A percentile compares a stretch with the other conserved stretches of the same genome.
These are phyloP conservation scores for Neelides folsomi DNA, from an alignment of 2,888 invertebrate species.

Conservation along the genomic window DNA sequence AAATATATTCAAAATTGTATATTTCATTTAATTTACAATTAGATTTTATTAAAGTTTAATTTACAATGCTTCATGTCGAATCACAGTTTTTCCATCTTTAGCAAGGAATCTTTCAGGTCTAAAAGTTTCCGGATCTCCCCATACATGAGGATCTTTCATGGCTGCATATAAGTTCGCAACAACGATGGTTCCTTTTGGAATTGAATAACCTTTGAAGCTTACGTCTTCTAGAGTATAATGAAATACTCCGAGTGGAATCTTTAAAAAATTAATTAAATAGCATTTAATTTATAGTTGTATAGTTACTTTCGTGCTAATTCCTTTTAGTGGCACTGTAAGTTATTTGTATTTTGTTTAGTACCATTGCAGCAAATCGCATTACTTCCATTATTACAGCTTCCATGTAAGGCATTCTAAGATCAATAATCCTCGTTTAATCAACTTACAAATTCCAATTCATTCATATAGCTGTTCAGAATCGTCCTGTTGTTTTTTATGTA, in stretches of 20 bases:
- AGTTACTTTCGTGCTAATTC: no score
- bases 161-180: constrained; percentile 14
- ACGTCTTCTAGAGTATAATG: not conserved
- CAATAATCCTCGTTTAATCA: no score
- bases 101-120: constrained; percentile 16
- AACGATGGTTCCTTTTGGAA: constrained; percentile 19
- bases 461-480: no score
- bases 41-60: no score
- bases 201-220: constrained; percentile 1
- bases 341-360: no score
- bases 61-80: constrained; percentile 20
- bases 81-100: constrained; percentile 6
- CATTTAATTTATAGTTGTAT: no score
- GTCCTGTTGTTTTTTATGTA: no score
- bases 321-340: no score
- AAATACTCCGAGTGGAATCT: not conserved
- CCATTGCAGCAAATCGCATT: no score
- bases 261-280: not conserved
- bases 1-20: not conserved
- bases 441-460: no score
- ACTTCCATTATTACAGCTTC: no score
- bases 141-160: constrained; percentile 14
- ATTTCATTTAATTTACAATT: constrained; percentile 7
- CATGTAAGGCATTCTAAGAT: no score
- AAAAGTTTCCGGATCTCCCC: constrained; percentile 19